Conservation (phyloP, 2,888 invertebrate genomes). For the Orthonevra nobilis region DNA sequence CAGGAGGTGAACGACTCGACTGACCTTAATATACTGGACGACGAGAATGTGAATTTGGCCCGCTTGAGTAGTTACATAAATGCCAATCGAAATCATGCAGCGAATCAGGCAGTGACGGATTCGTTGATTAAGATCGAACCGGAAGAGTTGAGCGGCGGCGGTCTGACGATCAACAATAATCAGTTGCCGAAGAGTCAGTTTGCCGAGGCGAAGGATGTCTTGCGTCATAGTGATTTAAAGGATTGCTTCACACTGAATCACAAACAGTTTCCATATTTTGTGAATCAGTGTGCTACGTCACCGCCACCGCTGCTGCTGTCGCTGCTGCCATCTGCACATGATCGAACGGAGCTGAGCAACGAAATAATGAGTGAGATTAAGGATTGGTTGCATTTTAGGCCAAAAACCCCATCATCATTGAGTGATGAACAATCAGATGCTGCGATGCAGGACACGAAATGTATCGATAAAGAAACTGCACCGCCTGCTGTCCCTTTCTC, state of each 20-base stretch:
- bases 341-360: slow-evolving; percentile 76
- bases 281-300: slow-evolving; percentile 63
- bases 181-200: slow-evolving; percentile 67
- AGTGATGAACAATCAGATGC: slow-evolving; percentile 14
- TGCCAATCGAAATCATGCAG: slow-evolving; percentile 63
- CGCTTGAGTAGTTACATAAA: slow-evolving; percentile 78
- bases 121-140: slow-evolving; percentile 45
- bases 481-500: slow-evolving; percentile 76
- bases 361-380: slow-evolving; percentile 78
- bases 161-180: slow-evolving; percentile 62
- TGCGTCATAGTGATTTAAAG: slow-evolving; percentile 44
- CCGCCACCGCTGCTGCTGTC: no score
- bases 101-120: slow-evolving; percentile 50
- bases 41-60: slow-evolving; percentile 79
- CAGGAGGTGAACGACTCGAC: slow-evolving; percentile 76
- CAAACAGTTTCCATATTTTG: slow-evolving; percentile 19
- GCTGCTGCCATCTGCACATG: no score
- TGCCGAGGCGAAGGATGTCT: slow-evolving; percentile 62
- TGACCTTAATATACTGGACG: slow-evolving; percentile 73
- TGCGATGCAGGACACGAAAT: slow-evolving; percentile 70
- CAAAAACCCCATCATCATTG: slow-evolving; percentile 77
- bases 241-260: slow-evolving; percentile 39
- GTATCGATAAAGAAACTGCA: slow-evolving; percentile 65
- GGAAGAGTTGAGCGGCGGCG: slow-evolving; percentile 14
- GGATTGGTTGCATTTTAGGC: slow-evolving; percentile 80